Conservation (phyloP, 1,140 invertebrate species). For the Euschistus heros region DNA sequence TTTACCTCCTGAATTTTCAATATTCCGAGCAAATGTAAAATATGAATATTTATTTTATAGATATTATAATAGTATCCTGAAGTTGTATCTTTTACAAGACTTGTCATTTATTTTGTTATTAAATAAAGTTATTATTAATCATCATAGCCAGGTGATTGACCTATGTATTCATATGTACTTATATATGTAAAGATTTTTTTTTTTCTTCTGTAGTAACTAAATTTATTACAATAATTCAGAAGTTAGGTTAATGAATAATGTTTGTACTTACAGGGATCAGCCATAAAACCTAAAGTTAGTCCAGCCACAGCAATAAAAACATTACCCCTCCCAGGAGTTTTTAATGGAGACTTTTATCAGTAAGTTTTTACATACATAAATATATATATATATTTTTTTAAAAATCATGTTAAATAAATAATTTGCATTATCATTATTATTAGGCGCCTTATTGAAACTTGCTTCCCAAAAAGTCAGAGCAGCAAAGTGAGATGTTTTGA, state of each 20-base stretch:
- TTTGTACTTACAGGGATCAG: constrained; percentile 42
- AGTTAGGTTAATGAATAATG: background rate
- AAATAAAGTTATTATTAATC: too few relatives aligned
- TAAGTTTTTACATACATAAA: constrained; percentile 34
- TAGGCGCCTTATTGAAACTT: constrained; percentile 57
- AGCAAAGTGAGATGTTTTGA: constrained; percentile 64
- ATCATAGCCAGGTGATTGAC: too few relatives aligned
- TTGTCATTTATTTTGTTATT: too few relatives aligned
- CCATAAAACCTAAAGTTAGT: constrained; percentile 53
- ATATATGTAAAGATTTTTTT: background rate
- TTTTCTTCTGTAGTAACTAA: too few relatives aligned
- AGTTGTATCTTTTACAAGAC: too few relatives aligned
- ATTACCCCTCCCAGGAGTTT: constrained; percentile 55
- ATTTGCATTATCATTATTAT: constrained; percentile 30
- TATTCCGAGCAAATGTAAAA: too few relatives aligned
- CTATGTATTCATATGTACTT: too few relatives aligned
- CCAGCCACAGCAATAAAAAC: constrained; percentile 45
- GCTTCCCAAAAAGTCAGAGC: constrained; percentile 56
- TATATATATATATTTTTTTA: background rate
- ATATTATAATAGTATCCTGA: too few relatives aligned
- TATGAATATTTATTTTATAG: too few relatives aligned
- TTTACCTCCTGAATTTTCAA: too few relatives aligned
- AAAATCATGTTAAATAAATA: background rate
- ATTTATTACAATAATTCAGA: too few relatives aligned
- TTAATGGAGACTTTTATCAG: constrained; percentile 66